Base-by-base conservation (phyloP, 1,140 invertebrate species). In the Vanessa atalanta region DNA sequence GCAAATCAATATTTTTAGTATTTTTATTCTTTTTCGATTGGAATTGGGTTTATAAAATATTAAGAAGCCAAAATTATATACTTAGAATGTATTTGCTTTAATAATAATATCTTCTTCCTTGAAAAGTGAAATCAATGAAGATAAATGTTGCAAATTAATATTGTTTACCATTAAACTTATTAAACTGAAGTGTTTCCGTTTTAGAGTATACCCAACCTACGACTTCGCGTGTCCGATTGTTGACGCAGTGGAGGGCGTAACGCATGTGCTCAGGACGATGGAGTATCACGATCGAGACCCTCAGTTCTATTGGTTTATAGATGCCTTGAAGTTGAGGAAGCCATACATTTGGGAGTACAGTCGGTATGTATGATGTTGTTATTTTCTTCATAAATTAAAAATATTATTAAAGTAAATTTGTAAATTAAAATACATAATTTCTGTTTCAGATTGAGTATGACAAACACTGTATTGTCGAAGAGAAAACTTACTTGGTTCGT, bases 141-240 rank as follows among this genome's bases (percentile, higher is more conserved):
- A 7, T n/a, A n/a, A 16, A 15, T 53, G 15, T 16, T 53, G 3
- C n/a, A 1, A 53, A n/a, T 43, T 50, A 57, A 72, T 51, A 16
- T 47, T 47, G 57, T 60, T 63, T 31, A 31, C 26, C 26, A 31
- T 31, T 31, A 2, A 31, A 31, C 26, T 31, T 31, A 31, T 31
- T 31, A 31, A 31, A 4, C 6, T 6, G 26, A 4, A 4, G 3
- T 31, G 6, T 31, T 31, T 6, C 26, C 26, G 16, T 94, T 91
- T 3, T 86, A 99, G 98, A 84, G 98, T 99, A 5, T 99, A 99
- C 93, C 99, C 99, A 37, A 99, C 99, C 0, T 99, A 99, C 86
- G 99, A 99, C 93, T 99, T 99, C 94, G 98, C 99, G 1, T 99
- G 99, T 92, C 99, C 99, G 5, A 99, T 99, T 85, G 99, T 99